Percentiles rank a stretch among this genome's conserved stretches.
Evolutionary conservation across 2,888 invertebrate species (phyloP).

Genomic region (Apamea crenata): DNA sequence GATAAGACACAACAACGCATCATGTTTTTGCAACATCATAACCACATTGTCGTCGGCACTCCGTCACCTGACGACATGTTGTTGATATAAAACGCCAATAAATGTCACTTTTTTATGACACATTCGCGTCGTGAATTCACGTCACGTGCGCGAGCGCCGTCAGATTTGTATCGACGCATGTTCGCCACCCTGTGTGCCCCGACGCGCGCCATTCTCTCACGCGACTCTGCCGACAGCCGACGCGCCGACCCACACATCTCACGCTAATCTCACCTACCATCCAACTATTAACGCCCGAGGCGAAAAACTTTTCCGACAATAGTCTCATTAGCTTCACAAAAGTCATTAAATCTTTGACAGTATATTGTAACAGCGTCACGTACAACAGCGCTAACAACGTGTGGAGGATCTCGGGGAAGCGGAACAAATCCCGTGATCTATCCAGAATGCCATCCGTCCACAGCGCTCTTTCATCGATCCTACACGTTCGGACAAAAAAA

Average conservation of each 20-base stretch:
- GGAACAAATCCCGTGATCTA: constrained; percentile 87
- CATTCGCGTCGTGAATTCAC: constrained; percentile 82
- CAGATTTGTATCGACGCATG: constrained; percentile 86
- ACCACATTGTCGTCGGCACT: constrained; percentile 81
- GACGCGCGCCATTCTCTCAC: constrained; percentile 84
- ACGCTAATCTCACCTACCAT: constrained; percentile 81
- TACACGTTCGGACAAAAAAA: constrained; percentile 82
- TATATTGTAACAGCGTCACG: constrained; percentile 85
- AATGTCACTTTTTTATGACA: constrained; percentile 90
- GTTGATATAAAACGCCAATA: constrained; percentile 90
- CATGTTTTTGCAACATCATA: constrained; percentile 87
- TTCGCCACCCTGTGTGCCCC: constrained; percentile 82
- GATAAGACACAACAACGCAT: constrained; percentile 79
- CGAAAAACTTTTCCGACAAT: constrained; percentile 83
- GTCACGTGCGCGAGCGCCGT: constrained; percentile 86
- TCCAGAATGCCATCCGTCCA: constrained; percentile 83
- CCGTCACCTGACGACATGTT: constrained; percentile 85
- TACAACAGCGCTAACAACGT: constrained; percentile 88
- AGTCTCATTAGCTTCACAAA: constrained; percentile 87
- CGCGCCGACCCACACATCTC: constrained; percentile 70
- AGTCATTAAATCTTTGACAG: constrained; percentile 85
- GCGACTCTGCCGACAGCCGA: constrained; percentile 73
- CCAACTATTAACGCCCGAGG: constrained; percentile 80
- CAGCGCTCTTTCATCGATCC: constrained; percentile 81
- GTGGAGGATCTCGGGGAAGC: constrained; percentile 89